Conservation (phyloP, 2,888 invertebrate species). For the Erebia ligea region DNA sequence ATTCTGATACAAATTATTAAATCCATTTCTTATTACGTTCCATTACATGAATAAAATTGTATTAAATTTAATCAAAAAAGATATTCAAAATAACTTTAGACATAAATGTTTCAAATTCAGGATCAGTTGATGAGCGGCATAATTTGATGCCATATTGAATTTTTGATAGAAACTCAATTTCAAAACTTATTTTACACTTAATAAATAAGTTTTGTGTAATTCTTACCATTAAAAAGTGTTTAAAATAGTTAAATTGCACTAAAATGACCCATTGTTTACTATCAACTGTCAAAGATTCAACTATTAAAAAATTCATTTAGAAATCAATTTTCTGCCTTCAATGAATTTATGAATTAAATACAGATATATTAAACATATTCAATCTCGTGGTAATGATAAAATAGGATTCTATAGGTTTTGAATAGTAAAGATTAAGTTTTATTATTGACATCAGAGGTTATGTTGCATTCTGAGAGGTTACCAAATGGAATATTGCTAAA, state of each 20-base stretch:
- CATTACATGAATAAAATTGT: neutral
- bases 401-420: neutral
- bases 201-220: neutral
- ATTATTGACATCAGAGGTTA: slow-evolving; percentile 58
- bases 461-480: slow-evolving; percentile 46
- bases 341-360: neutral
- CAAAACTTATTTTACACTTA: neutral
- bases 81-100: neutral
- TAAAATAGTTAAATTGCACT: neutral
- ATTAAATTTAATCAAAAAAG: neutral
- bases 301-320: neutral
- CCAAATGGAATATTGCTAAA: slow-evolving; percentile 74
- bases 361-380: neutral
- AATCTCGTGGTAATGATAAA: neutral
- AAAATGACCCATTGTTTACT: slow-evolving; percentile 6
- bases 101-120: neutral
- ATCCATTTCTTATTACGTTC: neutral
- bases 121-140: neutral
- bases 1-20: neutral
- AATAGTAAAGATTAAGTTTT: slow-evolving; percentile 14
- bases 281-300: neutral
- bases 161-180: neutral
- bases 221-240: neutral
- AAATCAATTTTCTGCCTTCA: neutral
- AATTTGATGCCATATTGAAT: neutral